Percentiles rank a stretch among this genome's conserved stretches.
Evolutionary conservation across 2,888 invertebrate genomes (phyloP).

Genomic region (Tenthredo mesomela): DNA sequence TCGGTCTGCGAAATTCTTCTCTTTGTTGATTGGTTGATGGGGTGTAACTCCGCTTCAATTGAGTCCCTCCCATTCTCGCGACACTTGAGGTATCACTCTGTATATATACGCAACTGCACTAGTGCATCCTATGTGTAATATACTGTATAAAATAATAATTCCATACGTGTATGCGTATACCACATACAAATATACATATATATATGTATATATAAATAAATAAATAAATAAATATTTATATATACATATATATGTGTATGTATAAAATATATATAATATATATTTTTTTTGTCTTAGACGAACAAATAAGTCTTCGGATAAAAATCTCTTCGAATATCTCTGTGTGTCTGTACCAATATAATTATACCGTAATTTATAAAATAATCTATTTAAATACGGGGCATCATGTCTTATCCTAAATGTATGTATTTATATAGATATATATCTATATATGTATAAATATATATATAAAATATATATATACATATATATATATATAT

Average conservation of each 20-base stretch:
- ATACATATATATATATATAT: background rate
- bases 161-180: background rate
- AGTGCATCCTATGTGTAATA: constrained; percentile 35
- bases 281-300: constrained; percentile 30
- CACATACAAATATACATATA: background rate
- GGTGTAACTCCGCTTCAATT: too few relatives aligned
- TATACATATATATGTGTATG: background rate
- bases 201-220: background rate
- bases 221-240: background rate
- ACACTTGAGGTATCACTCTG: too few relatives aligned
- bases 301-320: constrained; percentile 17
- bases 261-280: background rate
- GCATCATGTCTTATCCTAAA: constrained; percentile 34
- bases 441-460: background rate
- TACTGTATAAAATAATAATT: constrained; percentile 10
- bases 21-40: too few relatives aligned
- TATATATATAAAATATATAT: background rate
- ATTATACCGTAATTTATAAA: background rate
- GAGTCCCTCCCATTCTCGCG: too few relatives aligned
- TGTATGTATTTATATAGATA: background rate
- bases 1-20: too few relatives aligned
- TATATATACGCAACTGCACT: background rate
- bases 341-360: constrained; percentile 37
- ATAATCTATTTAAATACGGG: constrained; percentile 39
- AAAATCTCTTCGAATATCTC: constrained; percentile 11